Base-by-base conservation (phyloP, 2,797 vertebrate species). In the Lepilemur septentrionalis region DNA sequence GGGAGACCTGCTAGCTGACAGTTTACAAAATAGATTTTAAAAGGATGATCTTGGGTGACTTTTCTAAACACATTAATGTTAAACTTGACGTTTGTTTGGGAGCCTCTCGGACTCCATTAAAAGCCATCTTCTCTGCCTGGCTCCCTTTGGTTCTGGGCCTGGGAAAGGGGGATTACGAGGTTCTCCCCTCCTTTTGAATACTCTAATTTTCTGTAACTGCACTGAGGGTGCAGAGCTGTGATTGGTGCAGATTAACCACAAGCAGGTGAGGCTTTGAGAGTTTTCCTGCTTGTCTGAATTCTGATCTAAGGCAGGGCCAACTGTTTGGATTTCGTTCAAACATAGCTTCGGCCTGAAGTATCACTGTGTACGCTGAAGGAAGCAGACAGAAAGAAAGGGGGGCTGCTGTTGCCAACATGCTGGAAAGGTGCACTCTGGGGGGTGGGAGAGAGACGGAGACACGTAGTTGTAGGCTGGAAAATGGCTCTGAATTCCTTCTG, bases 261-360 rank as follows among this genome's bases (percentile, higher is more conserved):
- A 98, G 97, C 98, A 98, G 98, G 98, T 98, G 98, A 98, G 97
- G 97, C 94, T 96, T 97, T 93, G 97, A 97, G 97, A 97, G 82
- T 94, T 93, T 92, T 80, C 59, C 88, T 97, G 97, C 95, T 97
- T 98, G 95, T 98, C 98, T 98, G 95, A 1, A 89, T 97, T 98
- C 97, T 97, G 97, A 97, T 95, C 93, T 97, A 97, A 97, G 41
- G 15, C 98, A 98, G 96, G 96, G 97, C 80, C 96, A 97, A 97
- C 97, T 95, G 95, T 97, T 98, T 98, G 98, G 98, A 98, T 96
- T 97, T 95, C 89, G 98, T 98, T 98, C 98, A 98, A 98, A 98
- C 96, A 78, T 93, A 63, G 94, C 86, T 97, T 96, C 84, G 75
- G 98, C 97, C 97, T 97, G 93, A 97, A 97, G 97, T 96, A 98